Evolutionary conservation across 1,140 invertebrate genomes (phyloP).

Genomic region (Brachionus sp.): DNA sequence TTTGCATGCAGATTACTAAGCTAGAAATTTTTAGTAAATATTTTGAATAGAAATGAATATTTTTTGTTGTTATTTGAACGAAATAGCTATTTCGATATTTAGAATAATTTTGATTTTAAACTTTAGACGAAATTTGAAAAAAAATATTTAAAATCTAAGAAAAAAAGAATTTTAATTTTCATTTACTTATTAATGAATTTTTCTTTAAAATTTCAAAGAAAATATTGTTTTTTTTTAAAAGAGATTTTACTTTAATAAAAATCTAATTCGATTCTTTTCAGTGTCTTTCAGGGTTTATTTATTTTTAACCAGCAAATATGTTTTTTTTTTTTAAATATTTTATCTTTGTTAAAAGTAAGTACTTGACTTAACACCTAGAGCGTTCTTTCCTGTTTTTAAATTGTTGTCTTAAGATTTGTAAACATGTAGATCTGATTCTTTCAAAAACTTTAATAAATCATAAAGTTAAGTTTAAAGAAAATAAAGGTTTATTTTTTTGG

Average conservation of each 20-base stretch:
- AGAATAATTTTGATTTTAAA: not conserved
- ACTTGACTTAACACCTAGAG: not conserved
- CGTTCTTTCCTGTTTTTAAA: not conserved
- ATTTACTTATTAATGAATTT: not conserved
- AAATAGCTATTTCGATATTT: not conserved
- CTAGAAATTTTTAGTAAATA: not conserved
- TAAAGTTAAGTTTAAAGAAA: not conserved
- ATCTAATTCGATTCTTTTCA: not conserved
- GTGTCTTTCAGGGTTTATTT: not conserved
- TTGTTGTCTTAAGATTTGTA: not conserved
- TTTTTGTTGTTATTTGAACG: conserved; percentile 20
- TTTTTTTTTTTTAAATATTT: not conserved
- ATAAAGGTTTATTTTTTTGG: too few relatives aligned
- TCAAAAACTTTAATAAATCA: not conserved
- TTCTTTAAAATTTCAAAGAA: not conserved
- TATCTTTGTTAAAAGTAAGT: not conserved
- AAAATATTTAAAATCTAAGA: not conserved
- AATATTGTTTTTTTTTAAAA: not conserved
- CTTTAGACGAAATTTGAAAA: not conserved
- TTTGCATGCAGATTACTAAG: not conserved
- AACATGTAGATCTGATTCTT: not conserved
- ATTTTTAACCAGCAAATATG: not conserved
- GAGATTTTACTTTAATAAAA: not conserved
- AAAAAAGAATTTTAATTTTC: not conserved
- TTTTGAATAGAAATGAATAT: conserved; percentile 3